Evolutionary conservation across 2,113 vertebrate species (phyloP).

Genomic region (Daphoenositta chrysoptera): DNA sequence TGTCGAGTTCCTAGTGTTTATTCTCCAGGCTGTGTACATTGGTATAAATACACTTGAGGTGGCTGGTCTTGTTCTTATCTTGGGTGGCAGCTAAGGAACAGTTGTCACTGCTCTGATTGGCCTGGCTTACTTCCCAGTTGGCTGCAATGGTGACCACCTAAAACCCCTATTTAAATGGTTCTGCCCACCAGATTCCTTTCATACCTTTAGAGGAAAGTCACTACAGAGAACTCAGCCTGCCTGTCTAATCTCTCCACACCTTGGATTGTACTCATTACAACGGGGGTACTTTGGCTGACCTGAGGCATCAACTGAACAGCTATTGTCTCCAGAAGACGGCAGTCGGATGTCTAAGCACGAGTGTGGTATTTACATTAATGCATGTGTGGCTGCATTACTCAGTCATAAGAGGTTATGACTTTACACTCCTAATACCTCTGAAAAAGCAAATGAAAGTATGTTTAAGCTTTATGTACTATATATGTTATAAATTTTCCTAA

Average conservation of each 20-base stretch:
- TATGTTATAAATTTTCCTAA: conserved; percentile 45
- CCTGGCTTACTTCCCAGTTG: background rate
- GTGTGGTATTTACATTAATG: conserved; percentile 1
- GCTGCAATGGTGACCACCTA: background rate
- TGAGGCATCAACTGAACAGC: conserved; percentile 38
- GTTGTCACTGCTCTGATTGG: background rate
- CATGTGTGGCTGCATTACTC: background rate
- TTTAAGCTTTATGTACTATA: conserved; percentile 41
- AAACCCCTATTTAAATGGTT: background rate
- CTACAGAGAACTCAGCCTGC: background rate
- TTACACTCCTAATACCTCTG: conserved; percentile 48
- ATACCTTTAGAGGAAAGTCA: background rate
- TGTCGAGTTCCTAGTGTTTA: background rate
- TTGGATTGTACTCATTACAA: background rate
- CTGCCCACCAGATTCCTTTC: background rate
- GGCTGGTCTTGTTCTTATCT: background rate
- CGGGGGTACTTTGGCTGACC: background rate
- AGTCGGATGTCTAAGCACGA: background rate
- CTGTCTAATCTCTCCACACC: background rate
- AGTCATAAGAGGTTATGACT: conserved; percentile 53
- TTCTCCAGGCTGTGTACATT: background rate
- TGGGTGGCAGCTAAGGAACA: background rate
- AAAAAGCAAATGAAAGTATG: conserved; percentile 45
- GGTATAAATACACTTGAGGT: background rate
- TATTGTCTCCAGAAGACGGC: background rate